Conservation (phyloP, 2,797 vertebrate species). For the Hylomyscus alleni region DNA sequence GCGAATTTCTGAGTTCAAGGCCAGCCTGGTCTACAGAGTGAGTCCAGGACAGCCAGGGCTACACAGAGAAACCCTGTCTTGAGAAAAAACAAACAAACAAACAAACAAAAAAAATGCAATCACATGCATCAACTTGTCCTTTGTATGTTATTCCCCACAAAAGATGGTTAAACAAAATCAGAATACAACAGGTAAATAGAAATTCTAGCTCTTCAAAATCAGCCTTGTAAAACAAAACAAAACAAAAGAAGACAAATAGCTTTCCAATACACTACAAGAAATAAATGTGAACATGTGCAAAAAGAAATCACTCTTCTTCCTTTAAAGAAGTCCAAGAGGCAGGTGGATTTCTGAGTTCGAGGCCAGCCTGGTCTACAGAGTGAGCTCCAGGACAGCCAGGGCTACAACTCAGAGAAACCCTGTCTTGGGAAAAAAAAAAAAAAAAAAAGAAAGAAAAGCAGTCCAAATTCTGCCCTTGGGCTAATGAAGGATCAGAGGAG, state of each 20-base stretch:
- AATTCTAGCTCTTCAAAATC: conserved; percentile 34
- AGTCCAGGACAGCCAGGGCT: no score
- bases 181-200: conserved; percentile 30
- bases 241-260: conserved; percentile 23
- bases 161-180: conserved; percentile 37
- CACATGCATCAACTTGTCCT: neutral
- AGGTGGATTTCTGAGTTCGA: no score
- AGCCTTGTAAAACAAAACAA: conserved; percentile 56
- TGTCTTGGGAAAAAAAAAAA: no score
- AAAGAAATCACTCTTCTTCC: conserved; percentile 16
- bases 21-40: no score
- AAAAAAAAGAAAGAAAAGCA: neutral
- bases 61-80: no score
- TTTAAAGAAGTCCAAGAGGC: conserved; percentile 2
- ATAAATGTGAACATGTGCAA: conserved; percentile 6
- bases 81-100: no score
- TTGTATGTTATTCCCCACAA: conserved; percentile 3
- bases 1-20: no score
- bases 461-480: neutral
- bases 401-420: no score
- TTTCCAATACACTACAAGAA: conserved; percentile 5
- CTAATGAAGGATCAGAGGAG: neutral
- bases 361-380: no score
- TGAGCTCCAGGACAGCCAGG: no score
- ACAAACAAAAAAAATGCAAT: neutral